Percentiles rank a stretch among this genome's conserved stretches.
Evolutionary conservation across 2,888 invertebrate species (phyloP).

Genomic region (Brachylomia viminalis): DNA sequence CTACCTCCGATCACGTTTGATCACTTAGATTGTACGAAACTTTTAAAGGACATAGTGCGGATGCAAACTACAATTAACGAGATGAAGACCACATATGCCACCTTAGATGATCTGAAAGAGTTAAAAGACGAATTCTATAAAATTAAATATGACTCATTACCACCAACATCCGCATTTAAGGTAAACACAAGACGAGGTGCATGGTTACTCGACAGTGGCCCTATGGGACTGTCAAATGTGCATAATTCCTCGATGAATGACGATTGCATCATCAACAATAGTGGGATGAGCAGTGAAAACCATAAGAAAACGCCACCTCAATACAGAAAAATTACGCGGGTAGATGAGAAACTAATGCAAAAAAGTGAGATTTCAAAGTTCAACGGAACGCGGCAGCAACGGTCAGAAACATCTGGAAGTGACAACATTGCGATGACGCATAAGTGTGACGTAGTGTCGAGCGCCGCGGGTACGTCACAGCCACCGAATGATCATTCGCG

Average conservation of each 20-base stretch:
- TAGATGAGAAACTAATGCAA: too few relatives aligned
- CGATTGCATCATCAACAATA: not conserved
- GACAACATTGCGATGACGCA: too few relatives aligned
- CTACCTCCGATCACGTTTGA: too few relatives aligned
- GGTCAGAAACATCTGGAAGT: too few relatives aligned
- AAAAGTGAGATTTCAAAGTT: too few relatives aligned
- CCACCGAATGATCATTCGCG: too few relatives aligned
- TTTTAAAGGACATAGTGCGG: not conserved
- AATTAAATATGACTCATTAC: not conserved
- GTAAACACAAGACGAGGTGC: slow-evolving; percentile 1
- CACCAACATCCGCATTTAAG: not conserved
- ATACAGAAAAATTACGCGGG: too few relatives aligned
- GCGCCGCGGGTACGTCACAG: too few relatives aligned
- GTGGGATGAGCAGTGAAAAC: not conserved
- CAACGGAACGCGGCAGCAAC: too few relatives aligned
- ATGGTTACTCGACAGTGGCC: not conserved
- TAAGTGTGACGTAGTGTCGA: too few relatives aligned
- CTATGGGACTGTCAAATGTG: not conserved
- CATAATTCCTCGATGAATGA: not conserved
- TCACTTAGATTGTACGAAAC: not conserved
- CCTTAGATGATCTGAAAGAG: not conserved
- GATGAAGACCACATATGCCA: not conserved
- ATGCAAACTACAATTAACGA: not conserved
- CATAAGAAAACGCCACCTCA: not conserved
- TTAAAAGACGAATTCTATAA: not conserved